Evolutionary conservation across 2,113 vertebrate species (phyloP).

Genomic region (Egretta garzetta): DNA sequence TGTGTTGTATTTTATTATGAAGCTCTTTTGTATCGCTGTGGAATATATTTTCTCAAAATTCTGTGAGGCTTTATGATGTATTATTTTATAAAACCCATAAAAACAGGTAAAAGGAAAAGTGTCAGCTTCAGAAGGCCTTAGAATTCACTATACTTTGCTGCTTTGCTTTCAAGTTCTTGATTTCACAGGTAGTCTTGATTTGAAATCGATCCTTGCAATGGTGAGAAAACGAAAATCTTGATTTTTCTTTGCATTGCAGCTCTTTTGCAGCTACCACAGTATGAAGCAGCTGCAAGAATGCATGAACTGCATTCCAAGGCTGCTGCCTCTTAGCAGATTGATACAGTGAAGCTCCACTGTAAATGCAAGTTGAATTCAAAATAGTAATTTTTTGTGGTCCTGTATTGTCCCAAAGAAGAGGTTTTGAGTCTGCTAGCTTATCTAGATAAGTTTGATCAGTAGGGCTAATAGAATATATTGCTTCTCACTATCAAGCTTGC

Average conservation of each 20-base stretch:
- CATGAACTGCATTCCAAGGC: slow-evolving; percentile 1
- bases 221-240: not conserved
- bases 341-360: not conserved
- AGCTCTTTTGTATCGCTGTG: not conserved
- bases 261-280: not conserved
- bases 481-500: not conserved
- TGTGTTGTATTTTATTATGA: not conserved
- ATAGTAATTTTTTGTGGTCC: not conserved
- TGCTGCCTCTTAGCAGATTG: not conserved
- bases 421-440: not conserved
- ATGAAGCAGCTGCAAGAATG: not conserved
- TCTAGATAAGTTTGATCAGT: not conserved
- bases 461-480: not conserved
- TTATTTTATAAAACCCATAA: not conserved
- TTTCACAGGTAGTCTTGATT: not conserved
- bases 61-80: not conserved
- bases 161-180: not conserved
- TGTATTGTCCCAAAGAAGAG: not conserved
- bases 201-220: not conserved
- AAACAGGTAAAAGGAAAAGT: not conserved
- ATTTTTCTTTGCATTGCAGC: slow-evolving; percentile 1
- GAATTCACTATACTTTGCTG: not conserved
- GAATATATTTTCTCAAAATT: not conserved
- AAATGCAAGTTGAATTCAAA: slow-evolving; percentile 17
- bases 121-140: not conserved